Evolutionary conservation across 1,140 invertebrate species (phyloP).

Genomic region (Drosophila willistoni): DNA sequence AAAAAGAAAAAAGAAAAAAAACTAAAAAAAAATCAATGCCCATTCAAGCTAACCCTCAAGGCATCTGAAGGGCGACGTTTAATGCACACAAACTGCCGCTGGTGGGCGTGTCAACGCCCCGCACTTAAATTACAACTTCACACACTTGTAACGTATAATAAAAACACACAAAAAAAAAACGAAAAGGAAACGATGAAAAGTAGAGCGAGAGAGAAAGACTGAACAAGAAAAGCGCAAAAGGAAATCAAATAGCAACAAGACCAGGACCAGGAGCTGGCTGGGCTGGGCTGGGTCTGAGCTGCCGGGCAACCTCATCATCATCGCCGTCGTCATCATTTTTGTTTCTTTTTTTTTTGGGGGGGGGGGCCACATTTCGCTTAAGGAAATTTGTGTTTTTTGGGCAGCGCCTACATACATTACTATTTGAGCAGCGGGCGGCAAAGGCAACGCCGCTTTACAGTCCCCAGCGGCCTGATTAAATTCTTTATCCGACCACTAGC

Average conservation of each 20-base stretch:
- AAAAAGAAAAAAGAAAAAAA: conserved; percentile 16
- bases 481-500: conserved; percentile 51
- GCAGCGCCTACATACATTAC: conserved; percentile 48
- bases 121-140: conserved; percentile 80
- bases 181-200: conserved; percentile 19
- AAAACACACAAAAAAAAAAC: conserved; percentile 43
- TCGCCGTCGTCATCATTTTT: conserved; percentile 64
- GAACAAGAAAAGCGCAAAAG: conserved; percentile 49
- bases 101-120: conserved; percentile 64
- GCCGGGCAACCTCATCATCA: conserved; percentile 58
- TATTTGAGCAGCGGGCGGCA: conserved; percentile 38
- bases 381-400: conserved; percentile 62
- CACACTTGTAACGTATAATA: conserved; percentile 80
- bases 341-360: conserved; percentile 24
- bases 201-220: conserved; percentile 25
- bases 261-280: conserved; percentile 22
- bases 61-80: conserved; percentile 53
- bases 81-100: conserved; percentile 60
- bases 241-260: conserved; percentile 63
- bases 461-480: conserved; percentile 81
- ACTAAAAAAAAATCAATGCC: conserved; percentile 63
- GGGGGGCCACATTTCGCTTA: conserved; percentile 63
- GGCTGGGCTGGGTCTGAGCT: background rate
- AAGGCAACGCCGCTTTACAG: conserved; percentile 55
- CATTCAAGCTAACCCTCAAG: conserved; percentile 37